Evolutionary conservation across 2,888 invertebrate species (phyloP), one percentile per base, ranked within the genome.

Genomic region (Exephanes ischioxanthus): DNA sequence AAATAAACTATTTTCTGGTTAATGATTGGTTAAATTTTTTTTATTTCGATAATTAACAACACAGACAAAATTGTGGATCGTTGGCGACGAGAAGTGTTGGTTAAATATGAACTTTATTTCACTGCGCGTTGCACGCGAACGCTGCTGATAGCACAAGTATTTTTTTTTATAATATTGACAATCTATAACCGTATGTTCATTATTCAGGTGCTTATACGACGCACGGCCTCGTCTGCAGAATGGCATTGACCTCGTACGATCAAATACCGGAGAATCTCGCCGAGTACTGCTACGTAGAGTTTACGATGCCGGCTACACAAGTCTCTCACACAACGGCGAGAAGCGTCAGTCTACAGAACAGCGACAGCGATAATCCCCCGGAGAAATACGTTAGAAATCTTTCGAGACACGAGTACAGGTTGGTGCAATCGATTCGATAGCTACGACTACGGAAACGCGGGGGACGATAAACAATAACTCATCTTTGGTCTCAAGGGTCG

Each of bases 331-430:
- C 98, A 78, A 99, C 99, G 53, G 98, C 99, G 89, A 96, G 99
- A 89, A 99, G 99, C 89, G 98, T 98, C 68, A 98, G 98, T 92
- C 96, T 98, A 90, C 97, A 97, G 94, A 96, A 97, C 93, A 97
- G 97, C 88, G 97, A 97, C 91, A 96, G 96, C 92, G 97, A 97
- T 91, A 97, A 97, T 88, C 98, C 99, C 41, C 99, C 99, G 16
- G 99, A 99, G 95, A 99, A 99, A 95, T 99, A 99, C 95, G 99
- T 99, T 82, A 96, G 99, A 89, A 99, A 99, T 95, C 95, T 99
- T 89, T 99, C 99, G 77, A 96, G 99, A 86, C 99, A 99, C 95
- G 98, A 99, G 94, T 99, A 99, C 95, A 96, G 96, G 97, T 97
- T 22, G 11, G 80, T 80, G 48, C 19, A 3, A 16, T 93, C 19